Evolutionary conservation across 2,797 vertebrate species (phyloP).

Genomic region (Mycteria americana): DNA sequence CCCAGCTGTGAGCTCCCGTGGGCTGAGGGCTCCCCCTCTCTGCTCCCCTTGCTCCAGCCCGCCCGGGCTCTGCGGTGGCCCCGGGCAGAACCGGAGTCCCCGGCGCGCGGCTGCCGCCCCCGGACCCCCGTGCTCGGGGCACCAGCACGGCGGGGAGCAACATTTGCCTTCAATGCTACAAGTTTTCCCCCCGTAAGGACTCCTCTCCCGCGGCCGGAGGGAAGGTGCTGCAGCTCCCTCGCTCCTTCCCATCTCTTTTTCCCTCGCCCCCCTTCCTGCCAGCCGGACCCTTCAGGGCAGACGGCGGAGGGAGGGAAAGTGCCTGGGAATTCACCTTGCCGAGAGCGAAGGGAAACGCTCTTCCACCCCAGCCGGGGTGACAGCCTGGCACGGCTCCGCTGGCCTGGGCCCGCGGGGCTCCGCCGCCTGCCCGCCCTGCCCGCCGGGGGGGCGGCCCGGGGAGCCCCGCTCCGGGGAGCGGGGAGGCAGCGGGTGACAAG

Average conservation of each 20-base stretch:
- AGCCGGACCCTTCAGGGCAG: not conserved
- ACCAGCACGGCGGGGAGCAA: not conserved
- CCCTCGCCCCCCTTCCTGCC: not conserved
- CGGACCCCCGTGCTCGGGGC: not conserved
- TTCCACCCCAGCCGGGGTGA: not conserved
- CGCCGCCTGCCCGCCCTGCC: not conserved
- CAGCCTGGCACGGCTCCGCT: not conserved
- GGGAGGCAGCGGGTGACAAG: not conserved
- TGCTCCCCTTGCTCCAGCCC: slow-evolving; percentile 23
- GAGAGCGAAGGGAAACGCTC: not conserved
- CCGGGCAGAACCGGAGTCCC: too few relatives aligned
- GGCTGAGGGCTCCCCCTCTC: slow-evolving; percentile 60
- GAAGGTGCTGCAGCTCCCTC: not conserved
- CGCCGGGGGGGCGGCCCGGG: not conserved
- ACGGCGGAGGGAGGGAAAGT: not conserved
- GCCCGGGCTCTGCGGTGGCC: not conserved
- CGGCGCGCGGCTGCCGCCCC: not conserved
- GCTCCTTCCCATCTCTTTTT: not conserved
- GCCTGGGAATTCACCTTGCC: not conserved
- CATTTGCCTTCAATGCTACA: not conserved
- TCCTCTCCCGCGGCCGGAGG: not conserved
- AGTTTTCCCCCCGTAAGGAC: not conserved
- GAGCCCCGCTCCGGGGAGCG: not conserved
- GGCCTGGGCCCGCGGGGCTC: not conserved
- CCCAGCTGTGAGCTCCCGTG: not conserved